phyloP scores from a whole-genome alignment of 1,140 invertebrate genomes.

The Heterodera schachtii region DNA sequence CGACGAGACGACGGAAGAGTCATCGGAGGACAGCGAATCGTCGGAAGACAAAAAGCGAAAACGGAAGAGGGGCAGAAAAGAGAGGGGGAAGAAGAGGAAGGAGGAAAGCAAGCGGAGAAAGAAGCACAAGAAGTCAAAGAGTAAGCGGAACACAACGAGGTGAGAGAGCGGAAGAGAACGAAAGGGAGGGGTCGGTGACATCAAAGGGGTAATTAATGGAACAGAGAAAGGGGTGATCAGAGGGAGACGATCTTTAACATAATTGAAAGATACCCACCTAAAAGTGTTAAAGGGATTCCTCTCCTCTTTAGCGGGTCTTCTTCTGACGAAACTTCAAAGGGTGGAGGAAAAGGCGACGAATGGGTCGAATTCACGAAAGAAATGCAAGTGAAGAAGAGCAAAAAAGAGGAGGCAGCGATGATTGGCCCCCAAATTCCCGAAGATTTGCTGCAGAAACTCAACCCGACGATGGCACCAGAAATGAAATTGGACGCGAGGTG shows the following conservation, averaged over 20 bases:
- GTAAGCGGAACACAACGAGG: constrained; percentile 36
- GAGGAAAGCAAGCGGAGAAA: constrained; percentile 34
- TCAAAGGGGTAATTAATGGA: too few relatives aligned
- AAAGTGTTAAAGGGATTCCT: too few relatives aligned
- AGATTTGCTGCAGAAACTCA: constrained; percentile 47
- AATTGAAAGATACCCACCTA: too few relatives aligned
- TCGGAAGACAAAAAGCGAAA: constrained; percentile 35
- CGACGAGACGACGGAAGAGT: too few relatives aligned
- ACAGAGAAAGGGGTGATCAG: too few relatives aligned
- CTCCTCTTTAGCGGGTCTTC: constrained; percentile 20
- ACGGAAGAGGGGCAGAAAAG: constrained; percentile 40
- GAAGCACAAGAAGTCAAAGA: constrained; percentile 41
- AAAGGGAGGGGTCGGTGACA: constrained; percentile 13
- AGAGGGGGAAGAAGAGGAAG: constrained; percentile 58
- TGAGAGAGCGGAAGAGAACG: too few relatives aligned
- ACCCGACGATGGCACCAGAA: constrained; percentile 28
- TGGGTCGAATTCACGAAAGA: constrained; percentile 62
- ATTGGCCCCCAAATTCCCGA: constrained; percentile 63
- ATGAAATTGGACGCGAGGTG: constrained; percentile 49
- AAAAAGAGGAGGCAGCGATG: constrained; percentile 55
- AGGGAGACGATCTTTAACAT: too few relatives aligned
- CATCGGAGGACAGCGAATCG: too few relatives aligned
- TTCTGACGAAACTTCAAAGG: constrained; percentile 9
- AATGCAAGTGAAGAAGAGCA: constrained; percentile 42
- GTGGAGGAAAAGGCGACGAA: constrained; percentile 47